A percentile compares a stretch with the other conserved stretches of the same genome.
Conservation (phyloP, 2,888 invertebrate genomes). For the Chironomus riparius region DNA sequence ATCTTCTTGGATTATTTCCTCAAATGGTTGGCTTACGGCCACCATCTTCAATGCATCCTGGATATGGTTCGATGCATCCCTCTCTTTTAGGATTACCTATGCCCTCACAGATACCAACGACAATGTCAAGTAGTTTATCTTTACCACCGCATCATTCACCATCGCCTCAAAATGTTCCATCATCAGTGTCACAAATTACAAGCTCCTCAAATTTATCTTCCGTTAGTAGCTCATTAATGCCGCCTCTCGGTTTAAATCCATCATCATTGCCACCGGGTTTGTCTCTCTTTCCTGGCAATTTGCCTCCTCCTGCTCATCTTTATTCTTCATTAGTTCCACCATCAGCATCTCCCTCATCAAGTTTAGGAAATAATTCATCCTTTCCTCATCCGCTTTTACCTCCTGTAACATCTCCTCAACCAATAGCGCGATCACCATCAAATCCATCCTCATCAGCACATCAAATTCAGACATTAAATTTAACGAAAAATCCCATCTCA, state of each 20-base stretch:
- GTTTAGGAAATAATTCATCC: constrained; percentile 15
- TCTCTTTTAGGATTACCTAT: constrained; percentile 8
- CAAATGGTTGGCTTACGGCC: constrained; percentile 16
- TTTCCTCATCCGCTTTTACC: neutral
- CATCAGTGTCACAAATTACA: neutral
- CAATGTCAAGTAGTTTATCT: neutral
- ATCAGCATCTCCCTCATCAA: constrained; percentile 12
- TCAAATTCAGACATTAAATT: constrained; percentile 20
- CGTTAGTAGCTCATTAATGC: neutral
- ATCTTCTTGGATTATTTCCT: constrained; percentile 3
- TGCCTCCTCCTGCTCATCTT: constrained; percentile 26
- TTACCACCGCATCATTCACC: constrained; percentile 4
- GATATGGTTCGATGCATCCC: constrained; percentile 11
- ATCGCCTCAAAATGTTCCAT: neutral
- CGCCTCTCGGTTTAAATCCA: neutral
- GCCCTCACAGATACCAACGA: constrained; percentile 6
- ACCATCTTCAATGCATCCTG: constrained; percentile 11
- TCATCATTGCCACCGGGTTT: neutral
- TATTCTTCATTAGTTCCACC: constrained; percentile 14
- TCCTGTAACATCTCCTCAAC: constrained; percentile 15
- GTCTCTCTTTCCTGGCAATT: neutral
- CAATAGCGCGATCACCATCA: constrained; percentile 2
- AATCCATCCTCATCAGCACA: neutral
- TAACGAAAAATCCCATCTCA: constrained; percentile 4
- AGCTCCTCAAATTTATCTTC: neutral